Evolutionary conservation across 2,113 vertebrate genomes (phyloP).

Genomic region (Cisticola juncidis): DNA sequence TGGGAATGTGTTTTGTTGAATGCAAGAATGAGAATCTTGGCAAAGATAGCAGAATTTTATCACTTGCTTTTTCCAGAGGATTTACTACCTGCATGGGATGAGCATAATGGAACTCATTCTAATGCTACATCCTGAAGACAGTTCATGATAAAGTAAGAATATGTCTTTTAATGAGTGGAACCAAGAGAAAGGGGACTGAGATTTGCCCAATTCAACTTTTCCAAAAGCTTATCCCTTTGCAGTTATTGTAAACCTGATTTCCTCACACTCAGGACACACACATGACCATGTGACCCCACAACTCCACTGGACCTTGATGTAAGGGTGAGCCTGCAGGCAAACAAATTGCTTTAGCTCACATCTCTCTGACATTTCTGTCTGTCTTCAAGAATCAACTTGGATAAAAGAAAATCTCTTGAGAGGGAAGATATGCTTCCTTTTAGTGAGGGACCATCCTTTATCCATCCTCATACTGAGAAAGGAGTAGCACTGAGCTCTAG

Average conservation of each 20-base stretch:
- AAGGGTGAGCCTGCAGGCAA: not conserved
- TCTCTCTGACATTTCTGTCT: not conserved
- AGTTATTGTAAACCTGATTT: not conserved
- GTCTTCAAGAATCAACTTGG: not conserved
- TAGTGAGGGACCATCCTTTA: not conserved
- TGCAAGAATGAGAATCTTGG: not conserved
- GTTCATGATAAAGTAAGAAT: slow-evolving; percentile 1
- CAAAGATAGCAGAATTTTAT: not conserved
- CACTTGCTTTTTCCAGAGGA: not conserved
- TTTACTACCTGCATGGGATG: slow-evolving; percentile 5
- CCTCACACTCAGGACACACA: not conserved
- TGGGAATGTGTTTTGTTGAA: not conserved
- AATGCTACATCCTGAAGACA: not conserved
- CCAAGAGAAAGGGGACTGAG: not conserved
- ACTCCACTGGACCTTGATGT: not conserved
- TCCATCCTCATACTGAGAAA: not conserved
- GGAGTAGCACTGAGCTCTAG: not conserved
- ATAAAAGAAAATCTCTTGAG: slow-evolving; percentile 18
- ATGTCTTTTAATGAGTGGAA: not conserved
- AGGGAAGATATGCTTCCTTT: not conserved
- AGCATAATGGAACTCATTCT: not conserved
- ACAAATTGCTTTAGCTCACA: not conserved
- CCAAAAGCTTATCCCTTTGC: not conserved
- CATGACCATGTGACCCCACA: not conserved
- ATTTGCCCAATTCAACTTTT: not conserved